Percentiles rank a stretch among this genome's conserved stretches.
Evolutionary conservation across 2,113 vertebrate genomes (phyloP).

Genomic region (Zosterops hypoxanthus): DNA sequence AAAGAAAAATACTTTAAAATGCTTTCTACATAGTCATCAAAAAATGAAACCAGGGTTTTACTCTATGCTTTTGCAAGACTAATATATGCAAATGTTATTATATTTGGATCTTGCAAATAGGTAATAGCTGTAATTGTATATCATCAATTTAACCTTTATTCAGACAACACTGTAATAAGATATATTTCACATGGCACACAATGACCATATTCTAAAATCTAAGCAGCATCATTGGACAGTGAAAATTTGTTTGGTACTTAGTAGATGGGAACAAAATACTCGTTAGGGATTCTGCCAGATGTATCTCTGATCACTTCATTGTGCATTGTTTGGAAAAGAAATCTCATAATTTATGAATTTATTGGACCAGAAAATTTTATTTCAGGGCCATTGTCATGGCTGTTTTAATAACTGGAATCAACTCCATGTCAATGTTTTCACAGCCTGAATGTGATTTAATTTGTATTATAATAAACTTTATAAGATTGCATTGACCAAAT

Average conservation of each 20-base stretch:
- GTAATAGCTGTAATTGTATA: neutral
- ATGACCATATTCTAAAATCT: neutral
- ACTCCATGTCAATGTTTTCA: neutral
- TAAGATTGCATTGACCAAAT: neutral
- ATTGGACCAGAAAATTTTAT: constrained; percentile 27
- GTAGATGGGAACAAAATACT: neutral
- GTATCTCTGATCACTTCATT: neutral
- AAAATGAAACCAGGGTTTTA: neutral
- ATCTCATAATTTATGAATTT: neutral
- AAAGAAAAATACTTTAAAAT: neutral
- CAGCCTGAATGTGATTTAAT: neutral
- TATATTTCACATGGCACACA: neutral
- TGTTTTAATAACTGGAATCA: neutral
- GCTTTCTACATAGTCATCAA: neutral
- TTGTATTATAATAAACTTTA: neutral
- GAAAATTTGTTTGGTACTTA: neutral
- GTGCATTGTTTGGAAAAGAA: constrained; percentile 7
- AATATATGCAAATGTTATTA: neutral
- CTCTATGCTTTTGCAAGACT: neutral
- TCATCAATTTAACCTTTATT: neutral
- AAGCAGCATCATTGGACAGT: neutral
- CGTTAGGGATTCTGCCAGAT: constrained; percentile 16
- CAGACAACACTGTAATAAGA: neutral
- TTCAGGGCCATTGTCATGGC: neutral
- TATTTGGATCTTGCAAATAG: neutral